phyloP scores from a whole-genome alignment of 23 tunicate species.

The Trididemnum nubilum region DNA sequence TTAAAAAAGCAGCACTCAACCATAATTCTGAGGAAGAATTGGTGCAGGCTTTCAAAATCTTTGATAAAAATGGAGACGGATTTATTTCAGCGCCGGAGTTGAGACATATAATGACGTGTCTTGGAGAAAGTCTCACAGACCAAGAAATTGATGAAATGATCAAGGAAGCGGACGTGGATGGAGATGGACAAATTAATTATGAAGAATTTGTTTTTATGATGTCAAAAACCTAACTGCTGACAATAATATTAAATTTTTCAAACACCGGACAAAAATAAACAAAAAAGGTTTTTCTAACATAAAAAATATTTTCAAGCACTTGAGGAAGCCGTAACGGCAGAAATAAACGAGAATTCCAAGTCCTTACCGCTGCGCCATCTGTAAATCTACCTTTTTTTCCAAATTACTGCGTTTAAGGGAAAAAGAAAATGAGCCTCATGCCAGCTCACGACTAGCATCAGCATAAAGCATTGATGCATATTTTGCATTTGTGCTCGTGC shows the following conservation, averaged over 20 bases:
- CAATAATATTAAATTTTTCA: background rate
- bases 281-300: no score
- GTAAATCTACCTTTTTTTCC: no score
- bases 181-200: constrained; percentile 23
- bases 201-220: constrained; percentile 20
- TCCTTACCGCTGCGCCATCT: no score
- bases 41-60: constrained; percentile 3
- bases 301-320: no score
- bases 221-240: background rate
- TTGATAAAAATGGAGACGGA: constrained; percentile 13
- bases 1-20: background rate
- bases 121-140: constrained; percentile 5
- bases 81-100: constrained; percentile 8
- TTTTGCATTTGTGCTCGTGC: no score
- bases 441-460: no score
- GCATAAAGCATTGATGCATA: no score
- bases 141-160: constrained; percentile 17
- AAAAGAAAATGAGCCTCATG: no score
- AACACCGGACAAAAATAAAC: background rate
- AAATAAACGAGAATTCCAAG: no score
- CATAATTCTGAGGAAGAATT: constrained; percentile 4
- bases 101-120: background rate
- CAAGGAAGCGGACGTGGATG: constrained; percentile 23
- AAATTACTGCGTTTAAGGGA: no score
- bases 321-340: no score